Evolutionary conservation across 2,113 vertebrate species (phyloP), one percentile per base, ranked within the genome.

Genomic region (Tetraodon nigroviridis): DNA sequence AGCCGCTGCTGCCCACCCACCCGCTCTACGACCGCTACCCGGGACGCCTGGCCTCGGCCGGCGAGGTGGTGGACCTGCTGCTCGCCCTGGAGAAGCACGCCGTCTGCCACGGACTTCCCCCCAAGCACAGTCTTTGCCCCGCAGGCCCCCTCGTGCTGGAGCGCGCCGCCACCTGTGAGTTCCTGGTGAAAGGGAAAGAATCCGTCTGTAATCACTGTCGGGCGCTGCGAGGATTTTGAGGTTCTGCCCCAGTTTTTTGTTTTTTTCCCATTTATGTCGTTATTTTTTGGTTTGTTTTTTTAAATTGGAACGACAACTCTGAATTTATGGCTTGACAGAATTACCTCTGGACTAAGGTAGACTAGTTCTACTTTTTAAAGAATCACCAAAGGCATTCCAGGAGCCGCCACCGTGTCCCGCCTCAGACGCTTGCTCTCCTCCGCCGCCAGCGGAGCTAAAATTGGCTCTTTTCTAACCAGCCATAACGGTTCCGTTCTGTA

Each of bases 1-100:
- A 91, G 65, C 89, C 90, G 2, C 81, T 92, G 72, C 76, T 90
- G 6, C 86, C 87, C 67, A 88, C 86, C 19, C 91, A 92, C 76
- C 58, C 75, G 10, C 71, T 92, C 2, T 92, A 91, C 16, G 73
- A 86, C 41, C 55, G 14, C 20, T 82, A 85, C 73, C 87, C 89
- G 0, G 18, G 66, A 1, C 76, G 47, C 6, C 27, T 92, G 5
- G 68, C 63, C 57, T 62, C 83, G 0, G 72, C 78, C 14, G 62
- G 54, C 0, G 71, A 87, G 11, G 85, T 91, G 14, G 73, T 88
- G 6, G 65, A 57, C 4, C 71, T 92, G 64, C 88, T 92, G 8
- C 29, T 83, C 75, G 86, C 84, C 56, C 74, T 92, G 70, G 91
- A 92, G 71, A 71, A 77, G 24, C 85, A 89, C 21, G 15, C 51